These are phyloP conservation scores for Tenthredo mesomela DNA, from an alignment of 2,888 invertebrate genomes.

Conservation along the genomic window DNA sequence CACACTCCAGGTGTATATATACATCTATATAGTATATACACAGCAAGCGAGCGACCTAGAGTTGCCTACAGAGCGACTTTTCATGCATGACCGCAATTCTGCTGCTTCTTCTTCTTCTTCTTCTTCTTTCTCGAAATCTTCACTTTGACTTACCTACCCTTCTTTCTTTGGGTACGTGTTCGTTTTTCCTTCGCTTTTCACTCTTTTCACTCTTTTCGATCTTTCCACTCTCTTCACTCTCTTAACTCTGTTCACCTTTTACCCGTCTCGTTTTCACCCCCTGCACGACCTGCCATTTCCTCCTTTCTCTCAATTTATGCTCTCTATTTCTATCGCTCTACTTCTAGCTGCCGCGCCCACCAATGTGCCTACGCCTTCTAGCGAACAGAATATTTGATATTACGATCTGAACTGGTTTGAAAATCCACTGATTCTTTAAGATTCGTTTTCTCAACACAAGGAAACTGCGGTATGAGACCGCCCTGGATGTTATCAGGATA, in stretches of 20 bases:
- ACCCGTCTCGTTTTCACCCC: not conserved
- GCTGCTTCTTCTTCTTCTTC: not conserved
- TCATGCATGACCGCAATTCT: constrained; percentile 5
- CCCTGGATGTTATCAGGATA: not conserved
- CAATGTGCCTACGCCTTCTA: not conserved
- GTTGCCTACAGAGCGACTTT: not conserved
- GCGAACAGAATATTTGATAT: not conserved
- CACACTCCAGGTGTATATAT: not conserved
- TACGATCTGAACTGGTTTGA: not conserved
- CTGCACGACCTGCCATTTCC: not conserved
- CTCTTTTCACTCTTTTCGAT: too few relatives aligned
- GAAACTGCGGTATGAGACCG: too few relatives aligned
- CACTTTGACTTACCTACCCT: not conserved
- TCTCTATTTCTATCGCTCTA: not conserved
- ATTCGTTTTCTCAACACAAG: not conserved
- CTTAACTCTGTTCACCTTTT: not conserved
- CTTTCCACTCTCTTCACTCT: not conserved
- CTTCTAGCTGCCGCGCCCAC: constrained; percentile 7
- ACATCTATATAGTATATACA: not conserved
- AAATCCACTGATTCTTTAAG: not conserved
- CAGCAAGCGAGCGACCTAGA: not conserved
- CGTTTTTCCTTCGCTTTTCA: not conserved
- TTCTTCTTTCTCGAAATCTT: not conserved
- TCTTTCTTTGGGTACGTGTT: not conserved
- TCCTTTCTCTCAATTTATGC: not conserved